Evolutionary conservation across 2,113 vertebrate genomes (phyloP).

Genomic region (Crocuta crocuta): DNA sequence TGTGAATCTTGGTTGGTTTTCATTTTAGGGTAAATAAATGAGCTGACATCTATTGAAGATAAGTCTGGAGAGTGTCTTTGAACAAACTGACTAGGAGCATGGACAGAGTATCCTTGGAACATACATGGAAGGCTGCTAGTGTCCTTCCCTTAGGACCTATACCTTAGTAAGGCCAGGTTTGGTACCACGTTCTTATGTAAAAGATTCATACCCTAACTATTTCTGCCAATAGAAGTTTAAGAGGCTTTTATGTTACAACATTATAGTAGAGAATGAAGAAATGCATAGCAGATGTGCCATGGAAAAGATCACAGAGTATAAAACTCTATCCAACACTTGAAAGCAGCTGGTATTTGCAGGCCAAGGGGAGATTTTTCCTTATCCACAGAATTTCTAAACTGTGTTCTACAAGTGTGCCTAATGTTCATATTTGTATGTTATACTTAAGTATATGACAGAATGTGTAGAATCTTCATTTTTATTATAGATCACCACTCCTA

Average conservation of each 20-base stretch:
- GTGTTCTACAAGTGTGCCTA: background rate
- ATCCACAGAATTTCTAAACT: background rate
- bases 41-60: background rate
- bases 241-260: background rate
- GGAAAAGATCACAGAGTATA: background rate
- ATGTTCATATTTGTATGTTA: background rate
- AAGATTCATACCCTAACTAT: background rate
- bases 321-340: background rate
- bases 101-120: background rate
- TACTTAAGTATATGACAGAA: background rate
- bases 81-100: background rate
- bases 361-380: background rate
- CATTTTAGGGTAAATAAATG: background rate
- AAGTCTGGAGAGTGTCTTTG: background rate
- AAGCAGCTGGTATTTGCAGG: background rate
- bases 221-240: background rate
- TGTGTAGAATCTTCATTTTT: background rate
- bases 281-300: background rate
- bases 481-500: background rate
- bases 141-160: background rate
- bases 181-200: background rate
- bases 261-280: background rate
- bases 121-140: accelerated
- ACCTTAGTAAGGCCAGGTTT: background rate
- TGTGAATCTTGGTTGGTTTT: background rate